Base-by-base conservation (phyloP, 1,140 invertebrate species). In the Drosophila kikkawai region DNA sequence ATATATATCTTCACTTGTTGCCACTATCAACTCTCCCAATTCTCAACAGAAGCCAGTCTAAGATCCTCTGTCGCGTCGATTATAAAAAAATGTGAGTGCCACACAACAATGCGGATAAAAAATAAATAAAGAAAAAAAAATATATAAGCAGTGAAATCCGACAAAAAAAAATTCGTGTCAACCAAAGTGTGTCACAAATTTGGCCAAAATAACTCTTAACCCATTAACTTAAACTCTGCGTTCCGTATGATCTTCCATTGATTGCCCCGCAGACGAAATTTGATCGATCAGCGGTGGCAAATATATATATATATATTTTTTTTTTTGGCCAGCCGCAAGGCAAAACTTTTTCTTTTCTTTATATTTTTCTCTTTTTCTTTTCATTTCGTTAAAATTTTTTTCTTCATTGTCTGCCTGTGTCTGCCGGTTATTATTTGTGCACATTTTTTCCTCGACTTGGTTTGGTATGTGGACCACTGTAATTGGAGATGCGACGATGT, bases 211-310 rank as follows among this genome's bases (percentile, higher is more conserved):
- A 83, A 80, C 82, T 80, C 78, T 71, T 84, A 76, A 67, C 77
- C 82, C 81, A 77, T 81, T 85, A 85, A 81, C 41, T 80, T 67
- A 29, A 63, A 48, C 59, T 60, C 26, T 32, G 29, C 53, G 55
- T 60, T 73, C 47, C 71, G 59, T 71, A 71, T 55, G 76, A 83
- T 83, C 75, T 79, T 51, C 74, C 60, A 60, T 29, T 61, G 55
- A 57, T 79, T 79, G 61, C 57, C 78, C 39, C 47, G 63, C 67
- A 50, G 57, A 74, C 76, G 81, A 85, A 75, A 85, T 84, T 84
- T 85, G 82, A 84, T 84, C 82, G 82, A 84, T 84, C 82, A 81
- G 82, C 66, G 67, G 82, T 68, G 41, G 36, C 44, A 85, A 85
- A 85, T 81, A 79, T 74, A 2, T 22, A 2, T 22, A 85, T 81